These are phyloP conservation scores for Petrolisthes manimaculis DNA, from an alignment of 2,888 invertebrate species.

Conservation along the genomic window DNA sequence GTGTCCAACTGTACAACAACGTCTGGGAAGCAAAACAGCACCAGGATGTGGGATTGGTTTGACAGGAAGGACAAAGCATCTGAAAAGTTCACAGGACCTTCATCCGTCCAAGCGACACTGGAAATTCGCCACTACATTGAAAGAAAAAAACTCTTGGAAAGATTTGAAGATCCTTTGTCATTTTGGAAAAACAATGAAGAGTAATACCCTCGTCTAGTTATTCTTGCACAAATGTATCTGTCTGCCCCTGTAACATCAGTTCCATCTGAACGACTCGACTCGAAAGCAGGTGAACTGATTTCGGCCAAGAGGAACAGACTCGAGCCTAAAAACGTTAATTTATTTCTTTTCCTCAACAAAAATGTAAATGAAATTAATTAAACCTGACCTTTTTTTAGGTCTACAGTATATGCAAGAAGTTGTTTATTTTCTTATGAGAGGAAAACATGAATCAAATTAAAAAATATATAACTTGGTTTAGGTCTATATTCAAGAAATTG, in stretches of 20 bases:
- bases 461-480: no score
- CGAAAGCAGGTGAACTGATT: constrained; percentile 18
- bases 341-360: constrained; percentile 19
- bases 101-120: background rate
- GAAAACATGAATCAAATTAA: no score
- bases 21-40: background rate
- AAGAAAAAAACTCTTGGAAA: background rate
- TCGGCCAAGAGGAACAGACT: constrained; percentile 8
- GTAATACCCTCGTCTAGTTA: background rate
- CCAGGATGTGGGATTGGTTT: constrained; percentile 11
- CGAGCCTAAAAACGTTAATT: constrained; percentile 7
- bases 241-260: constrained; percentile 11
- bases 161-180: background rate
- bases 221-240: background rate
- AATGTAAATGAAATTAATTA: background rate
- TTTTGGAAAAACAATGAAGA: constrained; percentile 9
- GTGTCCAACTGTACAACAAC: background rate
- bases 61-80: background rate
- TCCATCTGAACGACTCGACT: constrained; percentile 5
- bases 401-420: no score
- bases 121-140: constrained; percentile 5
- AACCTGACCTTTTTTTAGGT: background rate
- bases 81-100: background rate
- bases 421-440: no score
- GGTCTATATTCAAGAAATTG: no score